Conservation (phyloP, 2,797 vertebrate species). For the Knipowitschia caucasica region DNA sequence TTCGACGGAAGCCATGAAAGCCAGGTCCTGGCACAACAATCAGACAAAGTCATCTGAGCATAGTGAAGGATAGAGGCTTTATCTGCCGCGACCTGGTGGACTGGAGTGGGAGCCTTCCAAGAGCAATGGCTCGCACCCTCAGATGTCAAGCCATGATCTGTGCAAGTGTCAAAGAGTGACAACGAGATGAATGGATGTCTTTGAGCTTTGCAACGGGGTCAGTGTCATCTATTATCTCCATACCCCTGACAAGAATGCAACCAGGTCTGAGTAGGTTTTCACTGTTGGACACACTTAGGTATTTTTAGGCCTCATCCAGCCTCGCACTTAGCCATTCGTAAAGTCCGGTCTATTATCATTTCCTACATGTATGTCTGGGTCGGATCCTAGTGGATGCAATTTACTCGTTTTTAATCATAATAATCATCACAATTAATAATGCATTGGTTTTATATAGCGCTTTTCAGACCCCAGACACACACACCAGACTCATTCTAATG, state of each 20-base stretch:
- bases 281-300: not conserved
- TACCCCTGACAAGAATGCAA: not conserved
- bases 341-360: too few relatives aligned
- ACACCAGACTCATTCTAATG: too few relatives aligned
- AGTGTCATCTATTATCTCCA: not conserved
- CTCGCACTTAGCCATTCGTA: too few relatives aligned
- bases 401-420: not conserved
- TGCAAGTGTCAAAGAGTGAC: slow-evolving; percentile 19
- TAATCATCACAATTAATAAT: not conserved
- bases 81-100: slow-evolving; percentile 35
- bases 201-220: slow-evolving; percentile 5
- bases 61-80: slow-evolving; percentile 55
- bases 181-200: slow-evolving; percentile 13
- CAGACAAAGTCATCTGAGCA: slow-evolving; percentile 63
- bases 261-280: not conserved
- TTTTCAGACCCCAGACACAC: too few relatives aligned
- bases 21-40: slow-evolving; percentile 42
- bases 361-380: too few relatives aligned
- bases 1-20: slow-evolving; percentile 63
- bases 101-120: slow-evolving; percentile 32
- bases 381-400: not conserved
- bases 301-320: too few relatives aligned
- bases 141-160: slow-evolving; percentile 22
- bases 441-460: too few relatives aligned
- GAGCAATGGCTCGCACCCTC: slow-evolving; percentile 38